Evolutionary conservation across 2,797 vertebrate species (phyloP).

Genomic region (Sternarchorhynchus goeldii): DNA sequence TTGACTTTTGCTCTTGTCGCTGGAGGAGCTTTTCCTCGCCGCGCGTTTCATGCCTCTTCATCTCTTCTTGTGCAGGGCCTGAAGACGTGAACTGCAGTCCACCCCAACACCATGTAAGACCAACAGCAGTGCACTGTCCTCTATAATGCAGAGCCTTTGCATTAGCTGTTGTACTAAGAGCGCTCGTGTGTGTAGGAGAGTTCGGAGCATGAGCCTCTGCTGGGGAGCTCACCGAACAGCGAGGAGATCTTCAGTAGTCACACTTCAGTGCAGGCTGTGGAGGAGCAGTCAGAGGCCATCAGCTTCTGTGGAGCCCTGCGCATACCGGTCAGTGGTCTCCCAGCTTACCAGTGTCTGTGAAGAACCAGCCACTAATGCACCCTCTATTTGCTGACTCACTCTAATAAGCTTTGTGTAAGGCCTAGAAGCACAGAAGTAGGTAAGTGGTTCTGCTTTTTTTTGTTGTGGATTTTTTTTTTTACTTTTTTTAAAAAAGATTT

Average conservation of each 20-base stretch:
- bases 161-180: background rate
- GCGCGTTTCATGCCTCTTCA: background rate
- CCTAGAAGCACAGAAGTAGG: no score
- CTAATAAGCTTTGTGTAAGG: no score
- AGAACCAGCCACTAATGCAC: background rate
- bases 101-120: constrained; percentile 86
- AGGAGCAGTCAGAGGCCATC: constrained; percentile 80
- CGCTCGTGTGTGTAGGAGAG: constrained; percentile 52
- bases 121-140: background rate
- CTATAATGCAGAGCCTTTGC: background rate
- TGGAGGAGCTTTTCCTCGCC: no score
- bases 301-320: constrained; percentile 86
- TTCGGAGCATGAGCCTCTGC: constrained; percentile 65
- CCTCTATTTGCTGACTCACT: background rate
- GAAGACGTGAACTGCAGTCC: constrained; percentile 89
- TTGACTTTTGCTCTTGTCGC: no score
- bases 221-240: constrained; percentile 56
- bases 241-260: constrained; percentile 66
- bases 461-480: no score
- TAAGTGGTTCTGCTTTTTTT: no score
- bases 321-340: constrained; percentile 85
- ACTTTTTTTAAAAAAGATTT: no score
- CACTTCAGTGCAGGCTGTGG: constrained; percentile 48
- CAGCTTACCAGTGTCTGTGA: background rate
- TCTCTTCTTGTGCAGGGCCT: constrained; percentile 77